Conservation (phyloP, 2,113 vertebrate genomes). For the Leptobrachium leishanense region DNA sequence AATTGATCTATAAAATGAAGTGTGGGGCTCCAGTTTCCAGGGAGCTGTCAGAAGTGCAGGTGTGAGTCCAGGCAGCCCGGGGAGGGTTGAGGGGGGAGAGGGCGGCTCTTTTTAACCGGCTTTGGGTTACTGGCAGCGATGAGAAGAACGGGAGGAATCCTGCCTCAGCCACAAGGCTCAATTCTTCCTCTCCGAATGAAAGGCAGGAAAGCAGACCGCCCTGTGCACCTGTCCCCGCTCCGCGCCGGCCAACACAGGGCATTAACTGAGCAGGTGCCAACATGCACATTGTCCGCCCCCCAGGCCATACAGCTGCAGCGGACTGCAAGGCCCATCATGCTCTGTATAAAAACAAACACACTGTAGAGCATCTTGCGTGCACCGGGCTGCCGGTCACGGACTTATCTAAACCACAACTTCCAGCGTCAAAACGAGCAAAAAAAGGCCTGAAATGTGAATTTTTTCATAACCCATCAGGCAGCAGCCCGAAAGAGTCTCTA, state of each 20-base stretch:
- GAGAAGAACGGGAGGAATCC: slow-evolving; percentile 49
- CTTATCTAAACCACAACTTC: no score
- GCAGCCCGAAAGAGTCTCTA: no score
- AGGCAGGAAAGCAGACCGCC: slow-evolving; percentile 38
- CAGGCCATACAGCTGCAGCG: not conserved
- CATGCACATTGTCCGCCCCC: not conserved
- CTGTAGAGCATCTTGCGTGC: no score
- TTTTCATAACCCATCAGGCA: no score
- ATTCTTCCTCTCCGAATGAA: slow-evolving; percentile 47
- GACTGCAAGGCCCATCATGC: no score
- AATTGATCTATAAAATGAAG: slow-evolving; percentile 49
- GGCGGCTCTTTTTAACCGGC: slow-evolving; percentile 41
- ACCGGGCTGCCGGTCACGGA: no score
- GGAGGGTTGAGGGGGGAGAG: slow-evolving; percentile 35
- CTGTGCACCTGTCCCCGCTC: slow-evolving; percentile 43
- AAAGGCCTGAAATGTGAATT: no score
- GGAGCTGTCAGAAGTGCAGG: slow-evolving; percentile 49
- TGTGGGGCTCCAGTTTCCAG: slow-evolving; percentile 47
- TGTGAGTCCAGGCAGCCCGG: slow-evolving; percentile 45
- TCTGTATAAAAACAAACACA: no score
- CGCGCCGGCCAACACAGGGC: slow-evolving; percentile 42
- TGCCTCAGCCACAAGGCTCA: slow-evolving; percentile 48
- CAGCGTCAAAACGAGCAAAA: no score
- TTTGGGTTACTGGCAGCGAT: slow-evolving; percentile 48
- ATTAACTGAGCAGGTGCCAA: slow-evolving; percentile 40